These are phyloP conservation scores for Neelides folsomi DNA, from an alignment of 2,888 invertebrate species.

Conservation along the genomic window DNA sequence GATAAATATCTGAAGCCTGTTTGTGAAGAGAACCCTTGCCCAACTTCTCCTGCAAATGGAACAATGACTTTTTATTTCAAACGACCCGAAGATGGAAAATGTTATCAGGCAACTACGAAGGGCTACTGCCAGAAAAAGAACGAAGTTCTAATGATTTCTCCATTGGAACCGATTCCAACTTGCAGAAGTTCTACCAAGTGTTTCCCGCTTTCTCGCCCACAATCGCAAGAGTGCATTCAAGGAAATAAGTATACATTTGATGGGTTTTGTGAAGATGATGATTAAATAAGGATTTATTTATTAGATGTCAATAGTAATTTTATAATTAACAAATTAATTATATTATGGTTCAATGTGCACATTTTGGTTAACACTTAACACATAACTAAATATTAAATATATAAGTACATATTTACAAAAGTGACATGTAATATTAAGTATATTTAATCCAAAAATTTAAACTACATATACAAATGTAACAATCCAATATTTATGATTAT, in stretches of 20 bases:
- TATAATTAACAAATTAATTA: too few species aligned
- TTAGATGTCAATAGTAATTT: too few species aligned
- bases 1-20: conserved; percentile 16
- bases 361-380: too few species aligned
- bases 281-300: too few species aligned
- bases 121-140: conserved; percentile 19
- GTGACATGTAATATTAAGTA: too few species aligned
- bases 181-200: conserved; percentile 21
- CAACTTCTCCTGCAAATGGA: not conserved
- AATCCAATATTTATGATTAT: too few species aligned
- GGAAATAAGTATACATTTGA: conserved; percentile 17
- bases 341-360: too few species aligned
- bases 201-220: conserved; percentile 19
- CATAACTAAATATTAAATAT: too few species aligned
- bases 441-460: too few species aligned
- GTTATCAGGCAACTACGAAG: conserved; percentile 21
- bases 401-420: too few species aligned
- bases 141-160: conserved; percentile 15
- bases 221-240: conserved; percentile 22
- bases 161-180: conserved; percentile 26
- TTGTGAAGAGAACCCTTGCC: conserved; percentile 19
- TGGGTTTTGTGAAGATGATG: conserved; percentile 10
- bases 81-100: conserved; percentile 19
- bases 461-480: too few species aligned
- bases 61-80: conserved; percentile 15